Base-by-base conservation (phyloP, 2,113 vertebrate species). In the Centrocercus urophasianus region DNA sequence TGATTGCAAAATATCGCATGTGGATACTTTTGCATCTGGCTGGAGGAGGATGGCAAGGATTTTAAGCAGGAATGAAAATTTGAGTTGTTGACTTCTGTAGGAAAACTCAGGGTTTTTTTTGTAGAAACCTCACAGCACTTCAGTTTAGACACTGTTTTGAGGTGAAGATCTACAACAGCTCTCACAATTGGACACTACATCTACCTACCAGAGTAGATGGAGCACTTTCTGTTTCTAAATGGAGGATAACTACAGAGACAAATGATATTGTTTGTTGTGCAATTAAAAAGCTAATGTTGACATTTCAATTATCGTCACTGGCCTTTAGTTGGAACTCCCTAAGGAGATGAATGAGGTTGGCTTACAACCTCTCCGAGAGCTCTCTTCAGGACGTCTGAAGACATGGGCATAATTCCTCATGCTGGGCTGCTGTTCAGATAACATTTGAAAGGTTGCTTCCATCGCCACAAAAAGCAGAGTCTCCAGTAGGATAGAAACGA, bases 291-390 rank as follows among this genome's bases (percentile, higher is more conserved):
- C 61, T 78, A 88, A 94, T 73, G 65, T 72, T 2, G 2, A 90
- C 76, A 78, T 88, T 95, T 93, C 70, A 93, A 78, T 95, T 86
- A 91, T 12, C 94, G 50, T 90, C 65, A 65, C 82, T 63, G 93
- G 70, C 85, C 79, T 70, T 89, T 61, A 80, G 72, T 43, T 73
- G 57, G 52, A 86, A 38, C 73, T 69, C 57, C 57, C 82, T 61
- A 54, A 85, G 48, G 95, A 81, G 90, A 93, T 6, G 3, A 81
- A 69, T 38, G 54, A 73, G 54, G 59, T 67, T 85, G 88, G n/a
- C 61, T 90, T 81, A 69, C 73, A 88, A 1, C 24, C 88, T 63
- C 8, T 32, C 75, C 72, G 85, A 80, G 67, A 30, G 13, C 18
- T 47, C 40, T 2, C 80, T 83, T 40, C 69, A 30, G 67, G 85